Percentiles rank a stretch among this genome's conserved stretches.
Evolutionary conservation across 1,140 invertebrate species (phyloP).

Genomic region (Drosophila lacertosa): DNA sequence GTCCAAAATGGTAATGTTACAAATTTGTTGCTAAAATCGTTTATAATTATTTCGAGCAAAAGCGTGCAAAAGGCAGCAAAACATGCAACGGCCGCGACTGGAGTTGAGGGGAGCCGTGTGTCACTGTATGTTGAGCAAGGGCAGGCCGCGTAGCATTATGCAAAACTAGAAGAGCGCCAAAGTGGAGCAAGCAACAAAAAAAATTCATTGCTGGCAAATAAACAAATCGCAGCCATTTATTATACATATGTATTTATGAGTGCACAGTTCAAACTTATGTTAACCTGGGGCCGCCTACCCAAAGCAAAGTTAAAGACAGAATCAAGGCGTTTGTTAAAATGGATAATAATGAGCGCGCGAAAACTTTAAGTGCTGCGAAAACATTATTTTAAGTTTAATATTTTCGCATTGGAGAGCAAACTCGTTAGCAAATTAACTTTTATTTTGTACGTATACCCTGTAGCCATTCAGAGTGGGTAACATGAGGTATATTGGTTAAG

Average conservation of each 20-base stretch:
- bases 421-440: too few species aligned
- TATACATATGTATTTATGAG: neutral
- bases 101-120: neutral
- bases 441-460: too few species aligned
- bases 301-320: neutral
- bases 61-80: slow-evolving; percentile 36
- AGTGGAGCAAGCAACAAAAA: slow-evolving; percentile 23
- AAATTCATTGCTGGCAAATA: slow-evolving; percentile 12
- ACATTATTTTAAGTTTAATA: too few species aligned
- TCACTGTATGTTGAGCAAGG: slow-evolving; percentile 19
- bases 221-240: neutral
- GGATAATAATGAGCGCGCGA: neutral
- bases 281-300: neutral
- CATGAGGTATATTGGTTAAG: too few species aligned
- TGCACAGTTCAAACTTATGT: neutral
- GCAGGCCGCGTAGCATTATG: slow-evolving; percentile 22
- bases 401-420: too few species aligned
- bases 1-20: slow-evolving; percentile 57
- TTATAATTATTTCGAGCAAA: slow-evolving; percentile 64
- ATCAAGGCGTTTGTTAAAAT: neutral
- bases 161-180: slow-evolving; percentile 24
- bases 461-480: too few species aligned
- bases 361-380: neutral
- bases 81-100: slow-evolving; percentile 1
- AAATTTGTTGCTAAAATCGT: slow-evolving; percentile 63